Percentiles rank a stretch among this genome's conserved stretches.
Evolutionary conservation across 2,113 vertebrate genomes (phyloP).

Genomic region (Apus apus): DNA sequence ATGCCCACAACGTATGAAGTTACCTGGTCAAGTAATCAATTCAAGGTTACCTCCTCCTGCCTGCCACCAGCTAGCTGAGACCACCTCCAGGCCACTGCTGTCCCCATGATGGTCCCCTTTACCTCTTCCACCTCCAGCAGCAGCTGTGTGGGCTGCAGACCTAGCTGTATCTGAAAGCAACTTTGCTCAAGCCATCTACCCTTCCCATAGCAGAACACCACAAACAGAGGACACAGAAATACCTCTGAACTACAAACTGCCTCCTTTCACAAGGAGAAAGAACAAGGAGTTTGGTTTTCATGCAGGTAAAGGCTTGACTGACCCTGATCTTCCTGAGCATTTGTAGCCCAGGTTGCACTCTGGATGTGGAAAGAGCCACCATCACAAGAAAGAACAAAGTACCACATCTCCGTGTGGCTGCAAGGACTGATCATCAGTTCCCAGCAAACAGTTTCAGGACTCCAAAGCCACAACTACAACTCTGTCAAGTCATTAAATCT

Average conservation of each 20-base stretch:
- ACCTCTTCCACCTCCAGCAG: neutral
- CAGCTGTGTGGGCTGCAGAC: neutral
- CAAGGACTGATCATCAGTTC: neutral
- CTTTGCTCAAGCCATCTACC: neutral
- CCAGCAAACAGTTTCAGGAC: neutral
- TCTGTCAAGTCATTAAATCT: neutral
- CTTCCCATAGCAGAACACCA: neutral
- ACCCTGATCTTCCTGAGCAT: neutral
- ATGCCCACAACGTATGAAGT: neutral
- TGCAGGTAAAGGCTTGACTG: neutral
- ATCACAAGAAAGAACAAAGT: fast-evolving
- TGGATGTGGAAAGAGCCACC: neutral
- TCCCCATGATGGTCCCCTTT: neutral
- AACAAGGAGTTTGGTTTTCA: neutral
- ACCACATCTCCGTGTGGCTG: neutral
- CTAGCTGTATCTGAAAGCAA: neutral
- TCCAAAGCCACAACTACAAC: neutral
- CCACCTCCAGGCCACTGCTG: neutral
- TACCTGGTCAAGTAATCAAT: neutral
- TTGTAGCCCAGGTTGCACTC: neutral
- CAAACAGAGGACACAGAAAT: neutral
- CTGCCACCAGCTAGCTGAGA: neutral
- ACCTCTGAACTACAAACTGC: neutral
- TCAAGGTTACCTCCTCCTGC: neutral
- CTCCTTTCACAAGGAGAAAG: neutral